Conservation (phyloP, 2,888 invertebrate species). For the Sarcophaga caerulescens region DNA sequence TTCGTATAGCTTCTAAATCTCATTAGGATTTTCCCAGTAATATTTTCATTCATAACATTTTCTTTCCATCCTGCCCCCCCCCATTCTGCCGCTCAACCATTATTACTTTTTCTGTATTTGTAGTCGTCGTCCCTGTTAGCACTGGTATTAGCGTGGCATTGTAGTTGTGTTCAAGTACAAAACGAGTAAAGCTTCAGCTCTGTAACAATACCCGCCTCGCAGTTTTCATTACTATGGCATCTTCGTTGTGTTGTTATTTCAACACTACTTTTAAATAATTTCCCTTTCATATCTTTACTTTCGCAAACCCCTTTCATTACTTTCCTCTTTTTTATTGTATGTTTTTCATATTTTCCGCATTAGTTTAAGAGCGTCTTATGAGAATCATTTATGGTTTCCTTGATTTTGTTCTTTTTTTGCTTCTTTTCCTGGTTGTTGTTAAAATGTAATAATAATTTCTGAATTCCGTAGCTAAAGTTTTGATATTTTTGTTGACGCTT, state of each 20-base stretch:
- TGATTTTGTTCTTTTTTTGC: slow-evolving; percentile 33
- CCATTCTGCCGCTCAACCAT: neutral
- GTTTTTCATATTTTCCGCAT: slow-evolving; percentile 19
- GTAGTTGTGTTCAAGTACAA: too few relatives aligned
- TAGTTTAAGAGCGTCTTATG: slow-evolving; percentile 43
- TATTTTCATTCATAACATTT: slow-evolving; percentile 60
- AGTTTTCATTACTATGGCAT: slow-evolving; percentile 54
- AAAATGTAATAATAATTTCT: slow-evolving; percentile 59
- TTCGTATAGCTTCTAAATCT: slow-evolving; percentile 59
- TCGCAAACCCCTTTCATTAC: neutral
- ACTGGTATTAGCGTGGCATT: neutral
- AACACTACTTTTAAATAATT: slow-evolving; percentile 60
- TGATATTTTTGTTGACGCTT: slow-evolving; percentile 21
- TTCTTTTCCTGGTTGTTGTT: slow-evolving; percentile 53
- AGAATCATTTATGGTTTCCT: slow-evolving; percentile 61
- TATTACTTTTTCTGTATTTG: too few relatives aligned
- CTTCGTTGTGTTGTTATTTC: slow-evolving; percentile 60
- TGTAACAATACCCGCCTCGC: slow-evolving; percentile 7
- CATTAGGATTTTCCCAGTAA: slow-evolving; percentile 63
- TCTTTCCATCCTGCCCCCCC: slow-evolving; percentile 29
- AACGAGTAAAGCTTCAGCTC: neutral
- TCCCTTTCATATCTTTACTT: slow-evolving; percentile 32
- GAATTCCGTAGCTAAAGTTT: slow-evolving; percentile 27
- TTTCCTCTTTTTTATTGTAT: neutral
- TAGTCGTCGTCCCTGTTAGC: neutral